Conservation (phyloP, 1,140 invertebrate species). For the Chymomyza costata region DNA sequence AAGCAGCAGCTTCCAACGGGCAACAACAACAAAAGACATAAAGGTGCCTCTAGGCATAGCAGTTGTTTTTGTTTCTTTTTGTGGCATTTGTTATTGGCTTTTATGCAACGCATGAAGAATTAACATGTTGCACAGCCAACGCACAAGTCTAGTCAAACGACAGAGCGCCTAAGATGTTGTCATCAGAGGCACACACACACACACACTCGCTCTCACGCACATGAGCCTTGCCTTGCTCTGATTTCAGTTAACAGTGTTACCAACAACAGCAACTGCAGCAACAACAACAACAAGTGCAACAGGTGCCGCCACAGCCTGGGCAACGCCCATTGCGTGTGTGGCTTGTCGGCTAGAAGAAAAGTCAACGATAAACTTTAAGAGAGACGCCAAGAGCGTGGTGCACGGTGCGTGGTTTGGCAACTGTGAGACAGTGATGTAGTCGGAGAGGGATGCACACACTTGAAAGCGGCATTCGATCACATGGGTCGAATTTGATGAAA, state of each 20-base stretch:
- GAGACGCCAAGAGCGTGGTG: constrained; percentile 27
- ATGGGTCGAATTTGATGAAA: too few species aligned
- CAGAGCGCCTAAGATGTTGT: constrained; percentile 57
- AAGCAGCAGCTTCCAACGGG: constrained; percentile 41
- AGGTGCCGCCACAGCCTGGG: constrained; percentile 46
- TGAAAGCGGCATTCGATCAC: too few species aligned
- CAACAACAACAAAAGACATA: constrained; percentile 39
- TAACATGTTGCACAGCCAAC: constrained; percentile 65
- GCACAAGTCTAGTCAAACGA: too few species aligned
- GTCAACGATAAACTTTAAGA: constrained; percentile 48
- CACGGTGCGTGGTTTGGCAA: constrained; percentile 23
- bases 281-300: constrained; percentile 24
- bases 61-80: constrained; percentile 44
- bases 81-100: too few species aligned
- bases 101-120: constrained; percentile 64
- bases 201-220: constrained; percentile 4
- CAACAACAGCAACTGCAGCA: constrained; percentile 2
- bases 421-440: constrained; percentile 6
- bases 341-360: constrained; percentile 40
- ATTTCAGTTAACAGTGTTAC: constrained; percentile 57
- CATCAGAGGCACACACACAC: constrained; percentile 32
- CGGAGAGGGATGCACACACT: background rate
- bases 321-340: constrained; percentile 66
- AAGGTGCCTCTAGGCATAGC: constrained; percentile 21
- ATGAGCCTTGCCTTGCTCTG: constrained; percentile 58